phyloP scores from a whole-genome alignment of 2,888 invertebrate species.

The Agrotis exclamationis region DNA sequence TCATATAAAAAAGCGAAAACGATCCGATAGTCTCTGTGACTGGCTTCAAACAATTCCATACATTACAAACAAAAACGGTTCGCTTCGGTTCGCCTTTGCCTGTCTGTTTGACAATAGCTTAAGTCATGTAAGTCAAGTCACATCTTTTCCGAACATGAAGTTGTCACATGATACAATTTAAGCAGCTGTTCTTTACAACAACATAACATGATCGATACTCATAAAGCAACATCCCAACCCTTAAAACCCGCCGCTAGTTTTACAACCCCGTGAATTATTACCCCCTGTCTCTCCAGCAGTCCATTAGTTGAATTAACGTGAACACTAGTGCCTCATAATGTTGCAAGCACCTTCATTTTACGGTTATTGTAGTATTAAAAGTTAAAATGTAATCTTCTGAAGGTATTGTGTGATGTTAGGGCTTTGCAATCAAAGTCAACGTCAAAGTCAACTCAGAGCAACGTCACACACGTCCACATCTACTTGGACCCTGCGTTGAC shows the following conservation, averaged over 20 bases:
- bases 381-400: not conserved
- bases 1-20: too few species aligned
- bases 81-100: too few species aligned
- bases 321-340: conserved; percentile 18
- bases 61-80: too few species aligned
- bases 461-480: too few species aligned
- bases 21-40: too few species aligned
- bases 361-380: conserved; percentile 11
- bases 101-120: too few species aligned
- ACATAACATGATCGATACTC: conserved; percentile 10
- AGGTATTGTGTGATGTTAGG: not conserved
- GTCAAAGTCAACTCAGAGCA: too few species aligned
- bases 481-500: too few species aligned
- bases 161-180: not conserved
- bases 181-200: not conserved
- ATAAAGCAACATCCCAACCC: not conserved
- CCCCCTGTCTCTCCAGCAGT: conserved; percentile 22
- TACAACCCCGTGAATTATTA: conserved; percentile 46
- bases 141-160: not conserved
- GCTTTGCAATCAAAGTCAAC: too few species aligned
- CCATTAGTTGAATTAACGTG: conserved; percentile 52
- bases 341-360: conserved; percentile 1
- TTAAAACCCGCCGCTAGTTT: conserved; percentile 30
- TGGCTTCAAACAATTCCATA: too few species aligned
- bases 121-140: too few species aligned